A percentile compares a stretch with the other conserved stretches of the same genome.
phyloP scores from a whole-genome alignment of 92 coral and sea anemone genomes.

The Epizoanthus stellaris region DNA sequence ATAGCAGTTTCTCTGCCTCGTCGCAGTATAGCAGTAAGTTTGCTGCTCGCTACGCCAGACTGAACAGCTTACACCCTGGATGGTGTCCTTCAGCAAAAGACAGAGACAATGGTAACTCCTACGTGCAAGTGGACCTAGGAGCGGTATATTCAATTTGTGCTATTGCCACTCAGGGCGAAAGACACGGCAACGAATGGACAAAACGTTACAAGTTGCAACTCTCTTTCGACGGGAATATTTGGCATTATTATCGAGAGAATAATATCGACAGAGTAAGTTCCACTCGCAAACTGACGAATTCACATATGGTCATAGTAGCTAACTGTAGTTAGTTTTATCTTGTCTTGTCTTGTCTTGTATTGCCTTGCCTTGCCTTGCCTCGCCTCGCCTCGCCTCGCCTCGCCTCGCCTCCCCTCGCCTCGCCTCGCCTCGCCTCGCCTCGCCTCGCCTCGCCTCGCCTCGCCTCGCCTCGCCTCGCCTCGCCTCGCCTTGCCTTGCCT shows the following conservation, averaged over 20 bases:
- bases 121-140: neutral
- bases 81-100: neutral
- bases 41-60: neutral
- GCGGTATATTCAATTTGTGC: neutral
- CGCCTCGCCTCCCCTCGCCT: no score
- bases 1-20: neutral
- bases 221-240: neutral
- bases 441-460: no score
- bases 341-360: no score
- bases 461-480: no score
- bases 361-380: no score
- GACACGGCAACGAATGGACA: neutral
- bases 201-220: neutral
- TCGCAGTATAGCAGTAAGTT: neutral
- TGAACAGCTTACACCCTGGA: neutral
- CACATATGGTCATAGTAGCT: no score
- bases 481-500: no score
- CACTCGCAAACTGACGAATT: no score
- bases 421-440: no score
- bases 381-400: no score
- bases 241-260: conserved; percentile 1
- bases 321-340: no score
- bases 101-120: neutral
- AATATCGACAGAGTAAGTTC: neutral
- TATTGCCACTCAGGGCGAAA: neutral